Base-by-base conservation (phyloP, 2,888 invertebrate species). In the Eurois occulta region DNA sequence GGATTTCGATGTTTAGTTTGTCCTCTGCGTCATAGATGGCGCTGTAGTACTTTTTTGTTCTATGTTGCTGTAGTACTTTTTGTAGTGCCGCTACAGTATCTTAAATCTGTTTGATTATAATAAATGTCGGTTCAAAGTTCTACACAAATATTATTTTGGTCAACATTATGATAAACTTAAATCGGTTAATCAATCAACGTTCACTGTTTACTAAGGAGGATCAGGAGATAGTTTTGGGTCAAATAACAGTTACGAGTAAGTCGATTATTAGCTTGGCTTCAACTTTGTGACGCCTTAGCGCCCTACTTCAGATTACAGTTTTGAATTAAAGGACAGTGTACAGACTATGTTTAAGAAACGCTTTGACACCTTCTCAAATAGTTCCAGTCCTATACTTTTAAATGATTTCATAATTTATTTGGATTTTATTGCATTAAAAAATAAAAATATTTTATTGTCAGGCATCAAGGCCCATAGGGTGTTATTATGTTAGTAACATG, bases 161-260 rank as follows among this genome's bases (percentile, higher is more conserved):
- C 8, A 77, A 81, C 16, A 67, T 71, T 83, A 69, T 75, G 79
- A 66, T 69, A 38, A 67, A 52, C 55, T 70, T 60, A 28, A 78
- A 71, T 66, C 70, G 28, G 58, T 55, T 77, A 62, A 70, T 73
- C 73, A 67, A 82, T 81, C 82, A 82, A 62, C 24, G 77, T 48
- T 67, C 28, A 55, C 55, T 68, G 55, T 72, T 71, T 71, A 71
- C 80, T 79, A 67, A 8, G 24, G n/a, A n/a, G 80, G 48, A 67
- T 67, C 80, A n/a, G 18, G 35, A 76, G 66, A 77, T 81, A 80
- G 80, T 82, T 71, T 62, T 24, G 66, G 66, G 80, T 82, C 71
- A 58, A 62, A 46, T 70, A 52, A 70, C 46, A 62, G 55, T 43
- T 48, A n/a, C n/a, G n/a, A n/a, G n/a, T n/a, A 67, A 77, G 82